Conservation (phyloP, 2,113 vertebrate species). For the Saccopteryx leptura region DNA sequence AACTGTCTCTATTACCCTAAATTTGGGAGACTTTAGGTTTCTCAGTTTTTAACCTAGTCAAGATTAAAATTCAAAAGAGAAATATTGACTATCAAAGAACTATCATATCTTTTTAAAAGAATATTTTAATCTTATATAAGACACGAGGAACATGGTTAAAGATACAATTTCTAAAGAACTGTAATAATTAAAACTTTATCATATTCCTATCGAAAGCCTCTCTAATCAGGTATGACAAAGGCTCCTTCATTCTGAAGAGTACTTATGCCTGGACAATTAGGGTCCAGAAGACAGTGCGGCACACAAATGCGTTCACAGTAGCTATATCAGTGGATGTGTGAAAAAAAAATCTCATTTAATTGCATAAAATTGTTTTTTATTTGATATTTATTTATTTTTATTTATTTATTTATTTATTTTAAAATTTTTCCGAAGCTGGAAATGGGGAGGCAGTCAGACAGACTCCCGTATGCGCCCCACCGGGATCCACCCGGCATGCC, state of each 20-base stretch:
- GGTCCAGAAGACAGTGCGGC: neutral
- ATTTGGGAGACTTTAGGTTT: constrained; percentile 5
- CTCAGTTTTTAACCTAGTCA: constrained; percentile 32
- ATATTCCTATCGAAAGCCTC: neutral
- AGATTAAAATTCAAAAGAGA: constrained; percentile 15
- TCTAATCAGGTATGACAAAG: constrained; percentile 12
- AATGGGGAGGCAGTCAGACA: too few relatives aligned
- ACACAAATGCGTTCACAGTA: constrained; percentile 5
- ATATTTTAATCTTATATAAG: neutral
- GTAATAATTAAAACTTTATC: neutral
- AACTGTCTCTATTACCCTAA: constrained; percentile 33
- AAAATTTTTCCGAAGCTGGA: too few relatives aligned
- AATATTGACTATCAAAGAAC: neutral
- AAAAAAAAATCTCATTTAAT: too few relatives aligned
- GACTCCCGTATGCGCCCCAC: too few relatives aligned
- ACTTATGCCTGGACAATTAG: neutral
- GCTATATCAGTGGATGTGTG: neutral
- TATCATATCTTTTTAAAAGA: neutral
- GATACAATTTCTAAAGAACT: neutral
- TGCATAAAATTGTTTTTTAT: too few relatives aligned
- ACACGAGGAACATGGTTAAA: neutral
- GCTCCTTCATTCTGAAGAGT: neutral
- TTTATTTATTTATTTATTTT: too few relatives aligned
- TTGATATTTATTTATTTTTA: too few relatives aligned
- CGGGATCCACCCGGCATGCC: too few relatives aligned